Percentiles rank a stretch among this genome's conserved stretches.
Conservation (phyloP, 2,888 invertebrate species). For the Rapana venosa region DNA sequence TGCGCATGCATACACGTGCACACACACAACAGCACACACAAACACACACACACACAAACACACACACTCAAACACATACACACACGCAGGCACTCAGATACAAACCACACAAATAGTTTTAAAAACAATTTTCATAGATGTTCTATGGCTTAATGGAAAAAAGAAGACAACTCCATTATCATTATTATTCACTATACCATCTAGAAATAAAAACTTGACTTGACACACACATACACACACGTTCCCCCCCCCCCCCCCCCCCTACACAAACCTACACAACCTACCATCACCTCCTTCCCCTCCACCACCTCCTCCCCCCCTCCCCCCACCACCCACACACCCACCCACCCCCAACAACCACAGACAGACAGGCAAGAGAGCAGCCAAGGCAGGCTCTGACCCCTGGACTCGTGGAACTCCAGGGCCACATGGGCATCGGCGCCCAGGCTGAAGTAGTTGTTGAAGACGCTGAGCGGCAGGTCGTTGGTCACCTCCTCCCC, state of each 20-base stretch:
- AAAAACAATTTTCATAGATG: too few relatives aligned
- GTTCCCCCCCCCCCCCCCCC: neutral
- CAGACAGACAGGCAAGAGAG: neutral
- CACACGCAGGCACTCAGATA: neutral
- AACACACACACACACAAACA: neutral
- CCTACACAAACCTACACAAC: neutral
- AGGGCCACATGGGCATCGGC: slow-evolving; percentile 99
- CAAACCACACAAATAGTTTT: too few relatives aligned
- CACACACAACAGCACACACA: too few relatives aligned
- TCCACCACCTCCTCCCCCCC: neutral
- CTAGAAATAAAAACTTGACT: too few relatives aligned
- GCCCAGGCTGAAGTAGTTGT: slow-evolving; percentile 98
- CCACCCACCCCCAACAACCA: neutral
- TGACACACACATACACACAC: neutral
- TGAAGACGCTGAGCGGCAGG: slow-evolving; percentile 95
- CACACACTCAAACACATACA: neutral
- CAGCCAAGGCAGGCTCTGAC: slow-evolving; percentile 54
- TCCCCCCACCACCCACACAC: neutral
- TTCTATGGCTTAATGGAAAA: neutral
- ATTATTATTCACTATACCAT: too few relatives aligned
- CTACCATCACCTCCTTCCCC: neutral
- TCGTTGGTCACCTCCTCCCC: slow-evolving; percentile 81
- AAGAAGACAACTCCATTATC: too few relatives aligned
- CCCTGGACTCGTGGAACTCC: slow-evolving; percentile 97
- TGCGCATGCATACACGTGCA: neutral